phyloP scores from a whole-genome alignment of 1,140 invertebrate species.

The Cotesia glomerata region DNA sequence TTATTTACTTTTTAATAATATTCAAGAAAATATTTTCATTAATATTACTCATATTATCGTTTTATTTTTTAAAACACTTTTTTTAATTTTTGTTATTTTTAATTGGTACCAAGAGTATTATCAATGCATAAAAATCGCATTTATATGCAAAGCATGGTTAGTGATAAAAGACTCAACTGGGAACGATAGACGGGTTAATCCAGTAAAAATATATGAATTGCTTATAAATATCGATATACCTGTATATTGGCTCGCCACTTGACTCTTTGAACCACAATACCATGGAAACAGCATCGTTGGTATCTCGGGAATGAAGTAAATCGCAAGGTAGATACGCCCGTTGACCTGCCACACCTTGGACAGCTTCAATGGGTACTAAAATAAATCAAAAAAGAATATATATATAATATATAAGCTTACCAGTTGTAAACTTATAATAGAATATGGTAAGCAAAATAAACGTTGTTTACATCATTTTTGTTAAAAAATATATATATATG shows the following conservation, averaged over 20 bases:
- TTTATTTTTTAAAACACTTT: too few species aligned
- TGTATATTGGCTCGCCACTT: constrained; percentile 83
- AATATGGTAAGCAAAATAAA: too few species aligned
- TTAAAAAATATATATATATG: too few species aligned
- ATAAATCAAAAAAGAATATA: constrained; percentile 34
- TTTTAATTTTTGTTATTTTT: neutral
- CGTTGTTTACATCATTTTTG: too few species aligned
- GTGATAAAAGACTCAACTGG: neutral
- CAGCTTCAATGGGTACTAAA: constrained; percentile 79
- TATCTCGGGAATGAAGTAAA: constrained; percentile 73
- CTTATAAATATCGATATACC: constrained; percentile 62
- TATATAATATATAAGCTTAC: too few species aligned
- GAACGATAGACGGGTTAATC: constrained; percentile 3
- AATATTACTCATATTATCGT: too few species aligned
- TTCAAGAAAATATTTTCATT: too few species aligned
- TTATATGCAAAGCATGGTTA: constrained; percentile 6
- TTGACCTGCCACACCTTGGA: constrained; percentile 79
- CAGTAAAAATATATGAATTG: neutral
- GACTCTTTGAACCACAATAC: constrained; percentile 87
- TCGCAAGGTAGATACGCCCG: constrained; percentile 82
- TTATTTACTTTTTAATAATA: too few species aligned
- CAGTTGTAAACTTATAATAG: too few species aligned
- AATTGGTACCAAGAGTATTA: neutral
- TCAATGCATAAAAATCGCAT: neutral
- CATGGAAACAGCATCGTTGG: constrained; percentile 82